Evolutionary conservation across 2,888 invertebrate species (phyloP).

Genomic region (Lithophane leautieri): DNA sequence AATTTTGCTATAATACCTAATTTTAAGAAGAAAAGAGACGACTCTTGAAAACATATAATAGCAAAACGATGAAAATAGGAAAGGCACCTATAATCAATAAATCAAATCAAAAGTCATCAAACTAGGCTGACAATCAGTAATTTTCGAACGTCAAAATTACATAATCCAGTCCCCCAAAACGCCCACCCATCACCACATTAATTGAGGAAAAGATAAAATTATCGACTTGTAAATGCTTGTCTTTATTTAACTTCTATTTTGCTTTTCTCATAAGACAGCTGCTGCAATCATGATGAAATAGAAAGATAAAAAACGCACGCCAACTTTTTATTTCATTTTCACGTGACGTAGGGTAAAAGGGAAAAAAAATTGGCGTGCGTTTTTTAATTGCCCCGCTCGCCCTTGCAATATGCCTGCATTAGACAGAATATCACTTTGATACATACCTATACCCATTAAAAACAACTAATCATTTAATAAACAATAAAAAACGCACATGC

Average conservation of each 20-base stretch:
- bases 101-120: too few species aligned
- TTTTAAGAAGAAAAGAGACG: not conserved
- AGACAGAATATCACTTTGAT: not conserved
- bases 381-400: not conserved
- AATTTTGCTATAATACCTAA: not conserved
- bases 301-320: too few species aligned
- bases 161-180: too few species aligned
- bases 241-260: not conserved
- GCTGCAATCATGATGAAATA: not conserved
- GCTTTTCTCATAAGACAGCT: constrained; percentile 1
- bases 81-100: not conserved
- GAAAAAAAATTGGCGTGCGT: too few species aligned
- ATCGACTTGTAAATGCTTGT: not conserved
- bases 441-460: not conserved
- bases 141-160: too few species aligned
- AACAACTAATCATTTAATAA: constrained; percentile 11
- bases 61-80: not conserved
- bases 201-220: not conserved
- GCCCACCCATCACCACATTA: too few species aligned
- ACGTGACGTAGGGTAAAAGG: too few species aligned
- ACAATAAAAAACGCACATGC: constrained; percentile 53
- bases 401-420: not conserved
- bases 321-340: too few species aligned
- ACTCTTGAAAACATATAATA: not conserved
- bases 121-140: too few species aligned